Evolutionary conservation across 2,797 vertebrate genomes (phyloP).

Genomic region (Channallabes apus): DNA sequence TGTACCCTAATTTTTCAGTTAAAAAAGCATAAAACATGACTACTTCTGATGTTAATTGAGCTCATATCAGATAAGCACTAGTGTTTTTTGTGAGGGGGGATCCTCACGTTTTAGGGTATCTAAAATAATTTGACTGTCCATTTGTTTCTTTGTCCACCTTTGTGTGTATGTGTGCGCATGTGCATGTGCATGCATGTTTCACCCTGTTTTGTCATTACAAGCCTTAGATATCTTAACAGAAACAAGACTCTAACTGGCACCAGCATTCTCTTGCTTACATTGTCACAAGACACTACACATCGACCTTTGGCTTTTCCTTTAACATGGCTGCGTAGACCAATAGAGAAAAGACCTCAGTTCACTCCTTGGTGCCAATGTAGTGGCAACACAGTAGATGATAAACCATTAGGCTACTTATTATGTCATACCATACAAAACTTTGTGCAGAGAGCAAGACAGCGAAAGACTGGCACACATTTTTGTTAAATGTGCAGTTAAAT

Average conservation of each 20-base stretch:
- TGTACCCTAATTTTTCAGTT: slow-evolving; percentile 85
- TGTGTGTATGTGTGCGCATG: too few relatives aligned
- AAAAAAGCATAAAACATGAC: neutral
- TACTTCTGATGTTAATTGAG: too few relatives aligned
- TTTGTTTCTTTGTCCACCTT: slow-evolving; percentile 74
- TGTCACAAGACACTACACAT: neutral
- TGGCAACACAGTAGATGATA: neutral
- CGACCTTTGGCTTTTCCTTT: neutral
- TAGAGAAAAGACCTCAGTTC: neutral
- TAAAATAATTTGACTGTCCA: neutral
- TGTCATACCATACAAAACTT: neutral
- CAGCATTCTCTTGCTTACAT: neutral
- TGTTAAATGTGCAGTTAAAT: neutral
- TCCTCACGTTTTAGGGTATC: neutral
- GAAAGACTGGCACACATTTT: neutral
- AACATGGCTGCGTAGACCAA: neutral
- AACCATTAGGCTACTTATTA: neutral
- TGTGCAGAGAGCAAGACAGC: too few relatives aligned
- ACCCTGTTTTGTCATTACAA: neutral
- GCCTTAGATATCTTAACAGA: neutral
- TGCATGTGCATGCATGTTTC: neutral
- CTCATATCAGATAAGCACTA: too few relatives aligned
- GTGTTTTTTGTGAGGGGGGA: too few relatives aligned
- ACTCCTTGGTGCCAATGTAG: neutral
- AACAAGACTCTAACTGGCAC: neutral